Evolutionary conservation across 2,888 invertebrate species (phyloP).

Genomic region (Caenorhabditis imperialis): DNA sequence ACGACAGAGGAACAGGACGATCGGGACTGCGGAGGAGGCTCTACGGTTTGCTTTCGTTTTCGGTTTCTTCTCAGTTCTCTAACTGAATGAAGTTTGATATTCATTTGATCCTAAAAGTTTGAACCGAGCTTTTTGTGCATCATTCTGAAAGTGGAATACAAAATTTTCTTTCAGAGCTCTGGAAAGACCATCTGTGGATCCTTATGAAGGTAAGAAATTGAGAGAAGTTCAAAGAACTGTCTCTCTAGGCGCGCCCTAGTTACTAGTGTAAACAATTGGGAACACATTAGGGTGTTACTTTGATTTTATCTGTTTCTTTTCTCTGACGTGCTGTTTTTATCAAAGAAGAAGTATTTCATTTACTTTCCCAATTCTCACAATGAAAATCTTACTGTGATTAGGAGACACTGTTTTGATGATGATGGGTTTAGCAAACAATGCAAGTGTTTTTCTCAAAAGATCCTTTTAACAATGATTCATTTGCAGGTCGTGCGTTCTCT

Average conservation of each 20-base stretch:
- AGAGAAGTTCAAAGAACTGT: background rate
- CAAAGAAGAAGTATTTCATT: too few relatives aligned
- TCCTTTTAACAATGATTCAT: background rate
- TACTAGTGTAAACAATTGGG: too few relatives aligned
- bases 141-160: background rate
- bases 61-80: slow-evolving; percentile 39
- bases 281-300: too few relatives aligned
- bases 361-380: too few relatives aligned
- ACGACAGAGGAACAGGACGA: slow-evolving; percentile 72
- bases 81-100: slow-evolving; percentile 17
- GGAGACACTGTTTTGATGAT: too few relatives aligned
- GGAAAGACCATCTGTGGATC: slow-evolving; percentile 54
- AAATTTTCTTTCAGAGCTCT: slow-evolving; percentile 54
- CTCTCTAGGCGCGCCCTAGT: background rate
- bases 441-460: too few relatives aligned
- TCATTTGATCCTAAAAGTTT: slow-evolving; percentile 33
- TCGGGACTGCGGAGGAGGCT: slow-evolving; percentile 72
- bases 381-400: too few relatives aligned
- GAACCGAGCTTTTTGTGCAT: slow-evolving; percentile 21
- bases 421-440: too few relatives aligned
- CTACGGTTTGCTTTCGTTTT: slow-evolving; percentile 57
- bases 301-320: too few relatives aligned
- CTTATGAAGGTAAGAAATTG: slow-evolving; percentile 34
- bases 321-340: too few relatives aligned
- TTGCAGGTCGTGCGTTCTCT: slow-evolving; percentile 53